These are phyloP conservation scores for Periphyllus acericola DNA, from an alignment of 2,888 invertebrate genomes.

Conservation along the genomic window DNA sequence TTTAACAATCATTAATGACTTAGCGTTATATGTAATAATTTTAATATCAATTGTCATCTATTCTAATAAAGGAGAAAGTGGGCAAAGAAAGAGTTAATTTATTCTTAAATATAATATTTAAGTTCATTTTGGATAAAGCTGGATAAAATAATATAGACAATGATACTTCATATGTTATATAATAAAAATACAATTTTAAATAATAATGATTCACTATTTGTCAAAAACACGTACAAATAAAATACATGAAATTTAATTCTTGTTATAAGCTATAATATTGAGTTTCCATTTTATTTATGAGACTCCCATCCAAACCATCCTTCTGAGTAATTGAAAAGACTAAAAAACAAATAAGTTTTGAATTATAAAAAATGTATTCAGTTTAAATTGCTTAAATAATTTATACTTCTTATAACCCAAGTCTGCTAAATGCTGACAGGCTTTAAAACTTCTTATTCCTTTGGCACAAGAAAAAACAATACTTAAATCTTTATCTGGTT, in stretches of 20 bases:
- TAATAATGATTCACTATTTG: background rate
- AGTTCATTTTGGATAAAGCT: too few relatives aligned
- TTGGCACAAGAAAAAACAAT: conserved; percentile 54
- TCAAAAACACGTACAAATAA: background rate
- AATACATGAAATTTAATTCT: background rate
- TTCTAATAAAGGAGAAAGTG: too few relatives aligned
- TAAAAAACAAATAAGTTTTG: conserved; percentile 14
- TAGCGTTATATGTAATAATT: too few relatives aligned
- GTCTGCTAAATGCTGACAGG: conserved; percentile 1
- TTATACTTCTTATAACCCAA: conserved; percentile 54
- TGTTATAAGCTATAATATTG: background rate
- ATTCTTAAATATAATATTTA: too few relatives aligned
- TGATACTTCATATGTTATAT: too few relatives aligned
- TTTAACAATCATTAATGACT: too few relatives aligned
- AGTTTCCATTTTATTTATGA: conserved; percentile 8
- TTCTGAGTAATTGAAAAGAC: conserved; percentile 40
- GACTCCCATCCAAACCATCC: conserved; percentile 56
- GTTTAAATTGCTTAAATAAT: background rate
- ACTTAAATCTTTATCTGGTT: conserved; percentile 40
- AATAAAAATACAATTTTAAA: background rate
- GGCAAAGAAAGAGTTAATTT: too few relatives aligned
- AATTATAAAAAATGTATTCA: background rate
- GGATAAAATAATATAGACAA: too few relatives aligned
- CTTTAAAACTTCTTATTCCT: conserved; percentile 55
- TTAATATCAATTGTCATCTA: too few relatives aligned